Base-by-base conservation (phyloP, 1,140 invertebrate genomes). In the Cherax destructor region DNA sequence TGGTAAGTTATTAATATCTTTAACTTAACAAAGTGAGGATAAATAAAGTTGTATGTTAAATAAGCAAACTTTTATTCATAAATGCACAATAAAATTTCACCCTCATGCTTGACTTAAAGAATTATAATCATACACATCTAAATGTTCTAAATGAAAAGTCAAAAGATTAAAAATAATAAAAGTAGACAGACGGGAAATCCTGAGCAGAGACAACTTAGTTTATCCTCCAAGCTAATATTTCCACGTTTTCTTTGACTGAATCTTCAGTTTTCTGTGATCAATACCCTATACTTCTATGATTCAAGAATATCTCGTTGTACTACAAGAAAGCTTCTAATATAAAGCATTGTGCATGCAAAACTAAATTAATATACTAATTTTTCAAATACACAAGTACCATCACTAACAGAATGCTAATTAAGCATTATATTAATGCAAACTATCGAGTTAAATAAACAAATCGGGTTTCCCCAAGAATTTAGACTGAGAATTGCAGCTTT, bases 1-100 rank as follows among this genome's bases (percentile, higher is more conserved):
- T 98, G 96, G 97, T 98, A 95, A 97, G 97, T 93, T 91, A 92
- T 91, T 92, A 92, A 83, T 86, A 88, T 92, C 92, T 91, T 93
- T 93, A 93, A 93, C 88, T 92, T 93, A 89, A 92, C 86, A 93
- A 86, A 90, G 88, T 83, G 93, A 94, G 94, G 94, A 94, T 94
- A 93, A 93, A 93, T 93, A 87, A 94, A 93, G 93, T 94, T 93
- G 90, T 93, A 86, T 90, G 61, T 83, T 92, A 93, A 92, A 92
- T 93, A 91, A 93, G 72, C 89, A 90, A 83, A 88, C 83, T 77
- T 85, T 92, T 83, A 91, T 80, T 88, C 91, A 92, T 81, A 84
- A 93, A 90, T 77, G 85, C 59, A 91, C 56, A 92, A 76, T 91
- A 91, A 91, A 86, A 78, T 90, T 91, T 86, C 83, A 86, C 56